Evolutionary conservation across 1,140 invertebrate species (phyloP).

Genomic region (Stenopsyche tienmushanensis): DNA sequence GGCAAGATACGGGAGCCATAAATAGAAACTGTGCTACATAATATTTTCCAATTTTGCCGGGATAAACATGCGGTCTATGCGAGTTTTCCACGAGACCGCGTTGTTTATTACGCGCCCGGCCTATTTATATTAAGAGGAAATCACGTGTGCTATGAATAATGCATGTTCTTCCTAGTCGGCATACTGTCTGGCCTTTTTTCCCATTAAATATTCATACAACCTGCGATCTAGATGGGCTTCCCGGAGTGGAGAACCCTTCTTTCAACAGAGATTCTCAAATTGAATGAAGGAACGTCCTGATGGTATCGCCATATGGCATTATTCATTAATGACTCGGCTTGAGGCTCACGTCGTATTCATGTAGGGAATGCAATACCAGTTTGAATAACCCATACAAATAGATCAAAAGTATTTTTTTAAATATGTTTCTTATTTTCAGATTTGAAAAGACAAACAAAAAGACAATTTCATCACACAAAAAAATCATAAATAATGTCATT

Average conservation of each 20-base stretch:
- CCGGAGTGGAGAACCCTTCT: background rate
- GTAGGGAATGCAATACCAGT: no score
- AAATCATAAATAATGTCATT: no score
- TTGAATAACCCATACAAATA: no score
- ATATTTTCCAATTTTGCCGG: constrained; percentile 1
- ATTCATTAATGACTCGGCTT: no score
- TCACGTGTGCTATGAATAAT: constrained; percentile 9
- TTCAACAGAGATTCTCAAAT: constrained; percentile 1
- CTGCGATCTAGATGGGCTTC: no score
- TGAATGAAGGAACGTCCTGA: no score
- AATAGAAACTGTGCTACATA: background rate
- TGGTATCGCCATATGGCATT: background rate
- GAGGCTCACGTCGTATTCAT: no score
- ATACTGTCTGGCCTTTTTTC: constrained; percentile 5
- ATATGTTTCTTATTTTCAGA: no score
- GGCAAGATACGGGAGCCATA: background rate
- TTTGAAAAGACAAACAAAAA: no score
- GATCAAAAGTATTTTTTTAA: no score
- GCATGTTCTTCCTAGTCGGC: background rate
- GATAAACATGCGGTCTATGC: background rate
- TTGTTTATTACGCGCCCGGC: background rate
- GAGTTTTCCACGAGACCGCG: background rate
- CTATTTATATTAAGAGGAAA: constrained; percentile 13
- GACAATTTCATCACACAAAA: no score
- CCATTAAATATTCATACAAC: background rate